Evolutionary conservation across 2,797 vertebrate genomes (phyloP), one percentile per base, ranked within the genome.

Genomic region (Discoglossus pictus): DNA sequence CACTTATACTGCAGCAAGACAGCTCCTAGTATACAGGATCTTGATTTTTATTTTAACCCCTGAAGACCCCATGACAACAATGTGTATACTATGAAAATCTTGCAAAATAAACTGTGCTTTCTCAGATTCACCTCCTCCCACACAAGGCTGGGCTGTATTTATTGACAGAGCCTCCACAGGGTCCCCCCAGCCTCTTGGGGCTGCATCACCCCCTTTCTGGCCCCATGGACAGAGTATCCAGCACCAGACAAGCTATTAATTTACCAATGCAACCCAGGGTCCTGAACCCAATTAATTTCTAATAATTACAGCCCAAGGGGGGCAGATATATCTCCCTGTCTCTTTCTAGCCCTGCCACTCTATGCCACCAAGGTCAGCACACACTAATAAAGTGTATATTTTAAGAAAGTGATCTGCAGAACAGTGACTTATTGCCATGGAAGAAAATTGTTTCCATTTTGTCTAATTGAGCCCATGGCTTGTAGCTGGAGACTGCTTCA

Each of bases 211-310:
- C 77, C 70, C 44, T 76, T 71, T 83, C 77, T 82, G 53, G 82
- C 84, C 84, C 84, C 60, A 80, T 76, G 86, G 80, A 82, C 87
- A 81, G 76, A 82, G 83, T 83, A 88, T 88, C 89, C 84, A 84
- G 84, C 82, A 84, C 82, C 74, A 88, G 89, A 92, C 84, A 88
- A 89, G 85, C 85, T 89, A 86, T 89, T 91, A 85, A 91, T 92
- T 93, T 90, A 86, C 86, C 87, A 85, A 78, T 83, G 84, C 83
- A 86, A 87, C 85, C 83, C 81, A 82, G 86, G 91, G 92, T 90
- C 91, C 83, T 90, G 90, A 93, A 92, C 92, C 89, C 91, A 93
- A 94, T 97, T 95, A 93, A 94, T 96, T 92, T 92, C 88, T 92
- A 92, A 95, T 96, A 93, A 96, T 93, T 93, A 90, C 91, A 91